These are phyloP conservation scores for Drosophila sturtevanti DNA, from an alignment of 1,140 invertebrate genomes.

Conservation along the genomic window DNA sequence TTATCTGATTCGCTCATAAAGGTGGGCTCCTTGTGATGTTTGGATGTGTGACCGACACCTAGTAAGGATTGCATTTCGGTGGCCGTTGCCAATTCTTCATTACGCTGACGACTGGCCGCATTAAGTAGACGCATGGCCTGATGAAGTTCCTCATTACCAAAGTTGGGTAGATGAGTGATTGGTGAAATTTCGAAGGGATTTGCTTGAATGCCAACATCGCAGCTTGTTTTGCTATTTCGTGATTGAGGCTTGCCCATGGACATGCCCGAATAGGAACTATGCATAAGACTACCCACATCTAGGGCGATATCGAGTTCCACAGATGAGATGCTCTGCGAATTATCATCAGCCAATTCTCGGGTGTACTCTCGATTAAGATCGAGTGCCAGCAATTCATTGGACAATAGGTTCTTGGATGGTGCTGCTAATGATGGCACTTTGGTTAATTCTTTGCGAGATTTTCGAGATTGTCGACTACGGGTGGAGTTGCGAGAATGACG, in stretches of 20 bases:
- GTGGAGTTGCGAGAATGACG: constrained; percentile 70
- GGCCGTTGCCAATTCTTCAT: constrained; percentile 42
- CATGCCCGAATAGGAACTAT: constrained; percentile 83
- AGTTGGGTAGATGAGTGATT: constrained; percentile 82
- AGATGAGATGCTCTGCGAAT: constrained; percentile 60
- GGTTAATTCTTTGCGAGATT: constrained; percentile 49
- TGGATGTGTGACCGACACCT: constrained; percentile 36
- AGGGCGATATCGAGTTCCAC: constrained; percentile 63
- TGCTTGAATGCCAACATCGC: constrained; percentile 85
- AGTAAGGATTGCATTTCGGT: constrained; percentile 70
- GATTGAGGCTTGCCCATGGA: constrained; percentile 84
- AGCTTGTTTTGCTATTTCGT: constrained; percentile 83
- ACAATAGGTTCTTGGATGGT: constrained; percentile 8
- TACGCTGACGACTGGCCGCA: constrained; percentile 65
- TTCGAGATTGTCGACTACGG: constrained; percentile 63
- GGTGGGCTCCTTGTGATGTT: constrained; percentile 61
- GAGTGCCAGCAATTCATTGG: constrained; percentile 24
- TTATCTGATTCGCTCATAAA: constrained; percentile 82
- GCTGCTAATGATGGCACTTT: constrained; percentile 14
- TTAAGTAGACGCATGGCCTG: constrained; percentile 71
- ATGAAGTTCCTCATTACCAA: constrained; percentile 74
- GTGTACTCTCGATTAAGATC: constrained; percentile 62
- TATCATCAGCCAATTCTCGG: constrained; percentile 42
- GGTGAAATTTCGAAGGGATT: constrained; percentile 85
- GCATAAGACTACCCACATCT: constrained; percentile 60